phyloP scores from a whole-genome alignment of 2,113 vertebrate species.

The Muntiacus reevesi region DNA sequence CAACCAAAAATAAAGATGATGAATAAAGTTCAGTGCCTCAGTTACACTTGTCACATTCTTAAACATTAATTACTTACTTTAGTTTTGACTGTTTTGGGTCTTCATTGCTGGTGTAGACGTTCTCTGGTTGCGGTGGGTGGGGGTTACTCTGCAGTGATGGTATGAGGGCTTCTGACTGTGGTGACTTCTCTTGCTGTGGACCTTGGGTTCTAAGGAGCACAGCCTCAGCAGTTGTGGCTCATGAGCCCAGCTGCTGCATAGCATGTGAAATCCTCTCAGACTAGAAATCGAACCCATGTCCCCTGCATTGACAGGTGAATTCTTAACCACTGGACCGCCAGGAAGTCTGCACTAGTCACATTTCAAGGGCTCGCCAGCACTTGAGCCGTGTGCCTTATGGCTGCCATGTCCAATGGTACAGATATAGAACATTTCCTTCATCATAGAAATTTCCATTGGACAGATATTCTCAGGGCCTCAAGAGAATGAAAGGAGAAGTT shows the following conservation, averaged over 20 bases:
- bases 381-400: accelerated
- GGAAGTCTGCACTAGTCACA: not conserved
- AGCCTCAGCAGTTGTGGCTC: not conserved
- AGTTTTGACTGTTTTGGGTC: not conserved
- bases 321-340: not conserved
- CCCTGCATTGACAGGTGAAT: not conserved
- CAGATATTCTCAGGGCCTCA: not conserved
- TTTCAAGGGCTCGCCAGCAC: not conserved
- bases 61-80: not conserved
- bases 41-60: not conserved
- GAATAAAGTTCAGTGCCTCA: not conserved
- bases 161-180: not conserved
- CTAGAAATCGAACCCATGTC: accelerated
- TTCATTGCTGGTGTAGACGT: not conserved
- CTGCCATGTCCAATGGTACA: not conserved
- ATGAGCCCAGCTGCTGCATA: not conserved
- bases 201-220: not conserved
- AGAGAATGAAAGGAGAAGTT: not conserved
- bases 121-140: not conserved
- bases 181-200: not conserved
- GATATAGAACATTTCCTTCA: not conserved
- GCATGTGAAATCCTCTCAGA: not conserved
- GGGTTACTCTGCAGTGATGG: not conserved
- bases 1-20: not conserved
- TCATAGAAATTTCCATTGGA: not conserved